A percentile compares a stretch with the other conserved stretches of the same genome.
These are phyloP conservation scores for Antitype chi DNA, from an alignment of 2,888 invertebrate genomes.

Conservation along the genomic window DNA sequence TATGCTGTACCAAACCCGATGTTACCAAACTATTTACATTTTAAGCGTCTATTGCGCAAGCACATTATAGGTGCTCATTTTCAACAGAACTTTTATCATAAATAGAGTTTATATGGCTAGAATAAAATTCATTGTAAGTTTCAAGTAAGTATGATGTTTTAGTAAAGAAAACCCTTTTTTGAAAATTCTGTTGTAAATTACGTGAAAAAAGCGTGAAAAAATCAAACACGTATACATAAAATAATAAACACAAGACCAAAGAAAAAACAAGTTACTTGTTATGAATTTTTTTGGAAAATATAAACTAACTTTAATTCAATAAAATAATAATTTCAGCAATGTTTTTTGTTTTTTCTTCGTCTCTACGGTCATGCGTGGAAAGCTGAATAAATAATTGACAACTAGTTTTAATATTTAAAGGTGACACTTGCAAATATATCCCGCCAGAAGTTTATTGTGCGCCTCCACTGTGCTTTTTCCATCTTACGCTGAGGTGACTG, in stretches of 20 bases:
- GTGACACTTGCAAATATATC: slow-evolving; percentile 90
- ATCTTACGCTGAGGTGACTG: slow-evolving; percentile 89
- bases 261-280: slow-evolving; percentile 78
- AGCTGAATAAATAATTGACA: slow-evolving; percentile 50
- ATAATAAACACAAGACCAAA: slow-evolving; percentile 83
- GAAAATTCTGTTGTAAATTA: neutral
- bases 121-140: neutral
- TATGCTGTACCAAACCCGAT: neutral
- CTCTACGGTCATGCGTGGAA: slow-evolving; percentile 42
- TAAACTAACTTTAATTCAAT: neutral
- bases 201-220: neutral
- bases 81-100: neutral
- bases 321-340: neutral
- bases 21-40: neutral
- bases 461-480: slow-evolving; percentile 90
- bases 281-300: neutral
- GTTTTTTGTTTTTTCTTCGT: slow-evolving; percentile 83
- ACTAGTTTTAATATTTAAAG: slow-evolving; percentile 75
- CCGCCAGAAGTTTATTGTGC: slow-evolving; percentile 90
- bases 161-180: neutral
- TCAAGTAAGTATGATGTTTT: neutral
- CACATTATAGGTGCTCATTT: neutral
- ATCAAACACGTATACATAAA: neutral
- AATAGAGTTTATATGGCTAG: neutral
- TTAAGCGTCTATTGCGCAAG: neutral